Evolutionary conservation across 2,888 invertebrate species (phyloP).

Genomic region (Axea sp.): DNA sequence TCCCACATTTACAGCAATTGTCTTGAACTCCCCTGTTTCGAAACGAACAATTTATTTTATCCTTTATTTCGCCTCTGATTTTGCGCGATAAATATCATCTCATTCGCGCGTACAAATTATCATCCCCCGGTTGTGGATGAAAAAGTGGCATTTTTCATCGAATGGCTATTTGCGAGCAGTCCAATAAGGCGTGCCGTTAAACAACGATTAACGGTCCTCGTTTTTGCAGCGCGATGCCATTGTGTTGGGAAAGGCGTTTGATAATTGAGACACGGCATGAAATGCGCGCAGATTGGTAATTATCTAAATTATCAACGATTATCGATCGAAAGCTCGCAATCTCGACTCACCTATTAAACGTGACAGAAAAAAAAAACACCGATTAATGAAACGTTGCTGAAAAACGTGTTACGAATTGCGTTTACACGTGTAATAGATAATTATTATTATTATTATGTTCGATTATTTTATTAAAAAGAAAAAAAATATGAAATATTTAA

Average conservation of each 20-base stretch:
- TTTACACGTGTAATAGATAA: slow-evolving; percentile 44
- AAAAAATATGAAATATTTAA: too few relatives aligned
- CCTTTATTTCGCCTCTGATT: slow-evolving; percentile 8
- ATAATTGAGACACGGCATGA: slow-evolving; percentile 59
- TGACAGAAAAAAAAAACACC: slow-evolving; percentile 31
- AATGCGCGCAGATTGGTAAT: slow-evolving; percentile 49
- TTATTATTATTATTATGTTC: too few relatives aligned
- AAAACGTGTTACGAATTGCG: slow-evolving; percentile 21
- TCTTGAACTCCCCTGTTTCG: slow-evolving; percentile 15
- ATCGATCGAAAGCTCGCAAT: slow-evolving; percentile 53
- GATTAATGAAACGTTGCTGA: slow-evolving; percentile 38
- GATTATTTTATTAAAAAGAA: too few relatives aligned
- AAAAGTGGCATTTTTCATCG: slow-evolving; percentile 34
- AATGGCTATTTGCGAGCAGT: slow-evolving; percentile 35
- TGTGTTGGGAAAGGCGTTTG: slow-evolving; percentile 50
- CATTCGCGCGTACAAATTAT: slow-evolving; percentile 8
- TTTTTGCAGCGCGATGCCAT: slow-evolving; percentile 48
- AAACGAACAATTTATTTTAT: slow-evolving; percentile 33
- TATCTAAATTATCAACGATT: slow-evolving; percentile 56
- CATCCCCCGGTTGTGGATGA: slow-evolving; percentile 13
- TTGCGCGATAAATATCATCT: slow-evolving; percentile 16
- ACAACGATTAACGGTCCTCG: slow-evolving; percentile 50
- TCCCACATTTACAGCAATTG: slow-evolving; percentile 41
- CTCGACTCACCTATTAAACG: slow-evolving; percentile 43
- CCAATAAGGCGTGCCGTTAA: slow-evolving; percentile 41